These are phyloP conservation scores for Ondatra zibethicus DNA, from an alignment of 2,113 vertebrate species.

Conservation along the genomic window DNA sequence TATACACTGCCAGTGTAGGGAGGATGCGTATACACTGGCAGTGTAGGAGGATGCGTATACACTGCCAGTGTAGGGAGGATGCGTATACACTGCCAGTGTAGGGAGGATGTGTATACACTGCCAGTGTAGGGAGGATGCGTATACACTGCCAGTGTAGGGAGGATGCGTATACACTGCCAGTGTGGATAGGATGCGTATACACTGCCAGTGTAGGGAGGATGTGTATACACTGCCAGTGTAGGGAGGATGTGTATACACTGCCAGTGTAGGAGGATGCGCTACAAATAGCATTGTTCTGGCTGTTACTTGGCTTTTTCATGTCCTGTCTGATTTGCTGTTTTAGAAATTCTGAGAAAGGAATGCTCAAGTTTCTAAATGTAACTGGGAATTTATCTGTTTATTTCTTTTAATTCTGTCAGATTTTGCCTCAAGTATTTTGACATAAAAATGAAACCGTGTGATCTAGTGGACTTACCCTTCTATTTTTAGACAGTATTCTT, in stretches of 20 bases:
- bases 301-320: neutral
- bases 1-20: neutral
- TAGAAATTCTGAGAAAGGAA: conserved; percentile 20
- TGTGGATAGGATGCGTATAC: too few species aligned
- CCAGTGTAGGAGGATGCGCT: neutral
- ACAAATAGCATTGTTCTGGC: neutral
- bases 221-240: too few species aligned
- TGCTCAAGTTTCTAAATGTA: neutral
- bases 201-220: neutral
- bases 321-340: neutral
- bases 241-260: too few species aligned
- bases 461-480: neutral
- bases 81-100: too few species aligned
- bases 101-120: too few species aligned
- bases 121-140: too few species aligned
- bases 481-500: neutral
- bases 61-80: neutral
- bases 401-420: conserved; percentile 14
- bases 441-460: neutral
- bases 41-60: too few species aligned
- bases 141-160: neutral
- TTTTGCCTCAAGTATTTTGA: neutral
- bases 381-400: neutral
- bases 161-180: too few species aligned
- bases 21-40: too few species aligned